Conservation (phyloP, 2,113 vertebrate genomes). For the Siphamia tubifer region DNA sequence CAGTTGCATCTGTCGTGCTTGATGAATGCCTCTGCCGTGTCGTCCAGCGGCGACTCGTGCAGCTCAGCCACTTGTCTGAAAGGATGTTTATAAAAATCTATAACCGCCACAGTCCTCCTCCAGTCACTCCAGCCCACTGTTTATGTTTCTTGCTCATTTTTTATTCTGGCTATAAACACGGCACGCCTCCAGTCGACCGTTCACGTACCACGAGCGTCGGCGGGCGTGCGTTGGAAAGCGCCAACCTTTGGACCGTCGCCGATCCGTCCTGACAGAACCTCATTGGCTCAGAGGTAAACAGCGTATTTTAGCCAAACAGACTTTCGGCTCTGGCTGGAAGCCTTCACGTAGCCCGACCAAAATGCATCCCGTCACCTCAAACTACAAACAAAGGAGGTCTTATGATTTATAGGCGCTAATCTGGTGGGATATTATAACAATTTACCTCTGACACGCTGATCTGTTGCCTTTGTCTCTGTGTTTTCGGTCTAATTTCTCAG, state of each 20-base stretch:
- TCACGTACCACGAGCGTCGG: constrained; percentile 22
- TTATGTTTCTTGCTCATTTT: constrained; percentile 53
- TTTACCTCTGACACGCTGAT: background rate
- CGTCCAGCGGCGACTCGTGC: constrained; percentile 1
- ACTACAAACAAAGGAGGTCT: background rate
- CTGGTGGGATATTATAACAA: background rate
- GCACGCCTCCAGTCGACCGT: constrained; percentile 21
- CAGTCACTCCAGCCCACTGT: constrained; percentile 52
- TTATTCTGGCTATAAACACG: constrained; percentile 59
- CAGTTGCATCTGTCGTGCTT: background rate
- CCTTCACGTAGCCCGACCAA: background rate
- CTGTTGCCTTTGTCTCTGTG: background rate
- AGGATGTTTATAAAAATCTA: constrained; percentile 64
- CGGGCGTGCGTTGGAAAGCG: constrained; percentile 11
- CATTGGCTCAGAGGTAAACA: constrained; percentile 18
- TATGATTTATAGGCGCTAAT: constrained; percentile 3
- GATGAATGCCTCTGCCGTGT: constrained; percentile 26
- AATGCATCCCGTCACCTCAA: constrained; percentile 14
- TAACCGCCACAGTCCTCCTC: constrained; percentile 47
- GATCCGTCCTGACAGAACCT: constrained; percentile 1
- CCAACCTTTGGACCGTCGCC: constrained; percentile 10
- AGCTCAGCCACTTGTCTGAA: constrained; percentile 35
- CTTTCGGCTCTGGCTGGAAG: constrained; percentile 3
- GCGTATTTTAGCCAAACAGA: constrained; percentile 20
- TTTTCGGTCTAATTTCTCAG: constrained; percentile 29